Evolutionary conservation across 53 echinoderm and acorn worm species (phyloP), one percentile per base, ranked within the genome.

Genomic region (Mesocentrotus franciscanus): DNA sequence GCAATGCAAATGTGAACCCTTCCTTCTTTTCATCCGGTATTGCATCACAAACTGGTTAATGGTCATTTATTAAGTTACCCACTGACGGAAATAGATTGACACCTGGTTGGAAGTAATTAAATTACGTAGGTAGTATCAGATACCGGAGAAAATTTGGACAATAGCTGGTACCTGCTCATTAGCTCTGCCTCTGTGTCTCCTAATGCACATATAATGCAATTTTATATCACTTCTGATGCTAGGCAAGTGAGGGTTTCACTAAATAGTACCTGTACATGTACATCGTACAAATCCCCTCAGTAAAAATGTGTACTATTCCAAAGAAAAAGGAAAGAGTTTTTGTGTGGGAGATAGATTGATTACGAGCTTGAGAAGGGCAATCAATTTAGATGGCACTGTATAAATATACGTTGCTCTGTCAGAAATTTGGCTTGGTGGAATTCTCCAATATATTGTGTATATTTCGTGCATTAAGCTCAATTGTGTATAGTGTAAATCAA

Each of bases 151-250:
- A 57, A 13, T 56, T 9, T 57, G 24, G 87, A 58, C 58, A 87
- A 58, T 59, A 12, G 56, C 58, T 57, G 87, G 87, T 87, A 87
- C 87, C 87, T 87, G 87, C 57, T n/a, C 3, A 87, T n/a, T 58
- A 58, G 24, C 18, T 13, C 87, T 27, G 27, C 34, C 30, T 84
- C 17, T 87, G 13, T 39, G n/a, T 26, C 27, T 27, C 29, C 15
- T 26, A n/a, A 87, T 29, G 87, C 59, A 58, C 27, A 27, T 57
- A 26, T 58, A 87, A 58, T 87, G 87, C 58, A 87, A 56, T 56
- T 56, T 87, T 10, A 58, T 87, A 87, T 58, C 58, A 87, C 87
- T 87, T 49, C 24, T 22, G 15, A 30, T 76, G 76, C 33, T 14
- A 11, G 12, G 12, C 1, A 10, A 4, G 84, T 36, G 18, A 49